Evolutionary conservation across 2,888 invertebrate genomes (phyloP).

Genomic region (Serrognathus titanus): DNA sequence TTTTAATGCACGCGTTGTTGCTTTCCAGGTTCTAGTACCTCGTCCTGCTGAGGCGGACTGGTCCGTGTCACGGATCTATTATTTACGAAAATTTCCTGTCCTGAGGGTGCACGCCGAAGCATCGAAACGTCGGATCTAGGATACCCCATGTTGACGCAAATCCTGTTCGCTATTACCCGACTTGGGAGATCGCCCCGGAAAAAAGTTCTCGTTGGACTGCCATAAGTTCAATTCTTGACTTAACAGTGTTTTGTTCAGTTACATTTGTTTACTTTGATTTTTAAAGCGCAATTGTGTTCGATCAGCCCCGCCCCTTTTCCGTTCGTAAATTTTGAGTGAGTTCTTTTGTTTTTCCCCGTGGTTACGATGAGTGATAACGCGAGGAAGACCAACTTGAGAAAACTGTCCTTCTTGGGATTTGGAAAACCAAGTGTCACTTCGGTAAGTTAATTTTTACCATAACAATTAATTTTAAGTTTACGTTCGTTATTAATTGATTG

Average conservation of each 20-base stretch:
- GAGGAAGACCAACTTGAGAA: conserved; percentile 59
- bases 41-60: conserved; percentile 3
- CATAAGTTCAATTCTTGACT: conserved; percentile 1
- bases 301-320: background rate
- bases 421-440: conserved; percentile 34
- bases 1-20: conserved; percentile 8
- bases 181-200: conserved; percentile 48
- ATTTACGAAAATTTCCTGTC: conserved; percentile 13
- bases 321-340: conserved; percentile 1
- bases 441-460: conserved; percentile 15
- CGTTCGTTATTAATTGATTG: too few relatives aligned
- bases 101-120: conserved; percentile 7
- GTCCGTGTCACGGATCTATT: conserved; percentile 12
- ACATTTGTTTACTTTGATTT: background rate
- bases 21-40: conserved; percentile 12
- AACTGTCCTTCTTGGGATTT: conserved; percentile 72
- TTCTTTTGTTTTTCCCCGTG: background rate
- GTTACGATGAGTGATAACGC: conserved; percentile 35
- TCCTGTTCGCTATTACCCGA: conserved; percentile 45
- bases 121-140: conserved; percentile 42
- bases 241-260: background rate
- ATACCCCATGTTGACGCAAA: conserved; percentile 48
- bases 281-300: background rate
- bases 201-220: conserved; percentile 33
- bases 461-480: too few relatives aligned